Conservation (phyloP, 2,113 vertebrate genomes). For the Hemiscyllium ocellatum region DNA sequence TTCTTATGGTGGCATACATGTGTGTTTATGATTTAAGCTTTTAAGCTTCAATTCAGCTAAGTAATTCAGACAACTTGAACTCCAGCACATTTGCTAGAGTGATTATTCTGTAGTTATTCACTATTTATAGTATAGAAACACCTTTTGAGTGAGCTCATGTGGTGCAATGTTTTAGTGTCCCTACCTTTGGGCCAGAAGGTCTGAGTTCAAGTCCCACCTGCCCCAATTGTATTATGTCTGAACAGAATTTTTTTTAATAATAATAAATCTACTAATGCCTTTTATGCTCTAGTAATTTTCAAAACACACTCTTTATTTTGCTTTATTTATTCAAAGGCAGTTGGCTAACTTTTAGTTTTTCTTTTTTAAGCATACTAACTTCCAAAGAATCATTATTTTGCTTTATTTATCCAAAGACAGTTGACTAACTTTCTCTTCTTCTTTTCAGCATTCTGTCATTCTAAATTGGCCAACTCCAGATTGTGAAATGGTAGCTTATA, state of each 20-base stretch:
- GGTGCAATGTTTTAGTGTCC: no score
- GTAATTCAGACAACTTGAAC: neutral
- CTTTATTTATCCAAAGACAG: neutral
- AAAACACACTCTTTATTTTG: neutral
- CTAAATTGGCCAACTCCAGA: slow-evolving; percentile 93
- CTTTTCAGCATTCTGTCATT: slow-evolving; percentile 79
- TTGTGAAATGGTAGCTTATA: slow-evolving; percentile 99
- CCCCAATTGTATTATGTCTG: no score
- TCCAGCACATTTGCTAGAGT: neutral
- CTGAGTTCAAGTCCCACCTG: no score
- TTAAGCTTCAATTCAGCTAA: neutral
- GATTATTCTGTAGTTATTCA: neutral
- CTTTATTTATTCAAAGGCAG: no score
- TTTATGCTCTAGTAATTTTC: no score
- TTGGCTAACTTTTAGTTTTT: no score
- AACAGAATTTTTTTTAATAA: no score
- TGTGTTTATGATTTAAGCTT: neutral
- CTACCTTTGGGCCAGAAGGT: no score
- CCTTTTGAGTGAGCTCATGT: neutral
- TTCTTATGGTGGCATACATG: neutral
- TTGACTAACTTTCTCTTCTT: neutral
- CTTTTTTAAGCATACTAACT: neutral
- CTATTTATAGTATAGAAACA: neutral
- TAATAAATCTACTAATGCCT: no score
- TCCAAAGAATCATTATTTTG: neutral